phyloP scores from a whole-genome alignment of 2,797 vertebrate species.

The Furcifer pardalis region DNA sequence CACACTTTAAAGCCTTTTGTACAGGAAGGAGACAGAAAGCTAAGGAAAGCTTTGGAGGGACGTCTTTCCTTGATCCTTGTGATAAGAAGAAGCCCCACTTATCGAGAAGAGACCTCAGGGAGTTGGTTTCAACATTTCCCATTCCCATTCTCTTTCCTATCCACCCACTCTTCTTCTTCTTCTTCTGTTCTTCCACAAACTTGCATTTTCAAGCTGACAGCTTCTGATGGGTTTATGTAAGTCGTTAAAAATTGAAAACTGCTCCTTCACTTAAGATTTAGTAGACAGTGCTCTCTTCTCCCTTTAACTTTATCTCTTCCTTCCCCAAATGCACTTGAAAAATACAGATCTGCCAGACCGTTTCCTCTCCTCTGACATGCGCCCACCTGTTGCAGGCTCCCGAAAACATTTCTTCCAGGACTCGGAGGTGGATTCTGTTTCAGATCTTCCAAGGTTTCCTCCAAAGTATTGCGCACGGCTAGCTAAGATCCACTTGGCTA shows the following conservation, averaged over 20 bases:
- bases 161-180: no score
- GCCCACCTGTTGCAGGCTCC: constrained; percentile 33
- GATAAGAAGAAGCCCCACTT: constrained; percentile 47
- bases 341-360: constrained; percentile 60
- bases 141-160: constrained; percentile 51
- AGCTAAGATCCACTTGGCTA: background rate
- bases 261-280: constrained; percentile 71
- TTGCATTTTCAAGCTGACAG: constrained; percentile 62
- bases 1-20: background rate
- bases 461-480: background rate
- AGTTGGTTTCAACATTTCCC: constrained; percentile 58
- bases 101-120: constrained; percentile 53
- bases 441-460: accelerated
- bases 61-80: constrained; percentile 2
- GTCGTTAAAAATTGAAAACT: constrained; percentile 77
- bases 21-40: background rate
- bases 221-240: constrained; percentile 76
- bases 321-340: constrained; percentile 59
- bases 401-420: constrained; percentile 61
- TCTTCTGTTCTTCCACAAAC: constrained; percentile 41
- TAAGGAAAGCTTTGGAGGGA: background rate
- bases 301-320: background rate
- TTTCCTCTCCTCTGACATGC: constrained; percentile 62
- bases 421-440: background rate
- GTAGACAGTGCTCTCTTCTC: constrained; percentile 49